These are phyloP conservation scores for Pocota personata DNA, from an alignment of 2,888 invertebrate species.

Conservation along the genomic window DNA sequence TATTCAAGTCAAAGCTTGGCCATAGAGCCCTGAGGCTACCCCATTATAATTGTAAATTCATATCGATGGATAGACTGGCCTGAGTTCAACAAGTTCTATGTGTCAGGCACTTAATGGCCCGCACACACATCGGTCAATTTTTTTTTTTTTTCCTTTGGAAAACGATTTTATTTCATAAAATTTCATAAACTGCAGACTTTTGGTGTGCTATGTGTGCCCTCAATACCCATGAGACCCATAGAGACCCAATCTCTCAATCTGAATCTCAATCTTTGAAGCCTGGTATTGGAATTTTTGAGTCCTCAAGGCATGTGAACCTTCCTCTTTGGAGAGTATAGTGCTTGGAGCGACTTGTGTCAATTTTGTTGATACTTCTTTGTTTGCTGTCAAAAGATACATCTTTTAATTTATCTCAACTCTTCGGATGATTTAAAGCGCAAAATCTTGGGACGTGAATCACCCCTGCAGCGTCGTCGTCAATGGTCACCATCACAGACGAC, in stretches of 20 bases:
- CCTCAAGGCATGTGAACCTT: constrained; percentile 20
- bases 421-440: constrained; percentile 13
- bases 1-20: constrained; percentile 10
- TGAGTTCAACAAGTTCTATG: constrained; percentile 29
- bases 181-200: constrained; percentile 1
- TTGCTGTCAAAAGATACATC: constrained; percentile 27
- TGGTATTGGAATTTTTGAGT: not conserved
- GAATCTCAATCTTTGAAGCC: constrained; percentile 25
- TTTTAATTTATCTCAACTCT: constrained; percentile 26
- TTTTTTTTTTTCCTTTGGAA: not conserved
- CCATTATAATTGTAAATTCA: constrained; percentile 54
- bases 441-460: constrained; percentile 60
- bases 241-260: constrained; percentile 13
- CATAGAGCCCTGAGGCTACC: constrained; percentile 30
- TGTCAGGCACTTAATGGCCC: constrained; percentile 46
- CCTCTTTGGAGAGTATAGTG: not conserved
- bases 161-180: not conserved
- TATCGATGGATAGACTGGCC: constrained; percentile 14
- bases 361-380: constrained; percentile 5
- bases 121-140: not conserved
- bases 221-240: constrained; percentile 41
- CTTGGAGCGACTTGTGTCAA: constrained; percentile 24
- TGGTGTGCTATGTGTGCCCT: constrained; percentile 6
- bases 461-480: constrained; percentile 38
- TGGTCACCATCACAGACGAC: not conserved